phyloP scores from a whole-genome alignment of 2,113 vertebrate species.

The Siphamia tubifer region DNA sequence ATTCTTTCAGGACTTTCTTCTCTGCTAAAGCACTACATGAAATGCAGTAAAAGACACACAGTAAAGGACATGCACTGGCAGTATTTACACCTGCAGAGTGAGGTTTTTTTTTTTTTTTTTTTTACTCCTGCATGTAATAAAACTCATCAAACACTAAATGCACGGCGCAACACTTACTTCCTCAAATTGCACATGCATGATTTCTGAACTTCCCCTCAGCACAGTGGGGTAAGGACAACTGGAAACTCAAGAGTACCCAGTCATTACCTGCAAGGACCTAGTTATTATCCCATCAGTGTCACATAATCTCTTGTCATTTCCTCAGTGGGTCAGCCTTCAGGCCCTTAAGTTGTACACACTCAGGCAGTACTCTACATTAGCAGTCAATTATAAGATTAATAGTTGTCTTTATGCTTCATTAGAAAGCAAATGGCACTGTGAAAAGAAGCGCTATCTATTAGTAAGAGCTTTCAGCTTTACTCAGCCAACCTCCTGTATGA shows the following conservation, averaged over 20 bases:
- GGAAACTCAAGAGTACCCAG: slow-evolving; percentile 20
- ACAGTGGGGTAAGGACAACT: slow-evolving; percentile 9
- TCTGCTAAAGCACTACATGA: slow-evolving; percentile 17
- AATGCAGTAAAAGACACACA: slow-evolving; percentile 27
- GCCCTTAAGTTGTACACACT: not conserved
- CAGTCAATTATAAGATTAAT: not conserved
- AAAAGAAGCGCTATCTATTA: slow-evolving; percentile 10
- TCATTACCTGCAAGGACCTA: slow-evolving; percentile 36
- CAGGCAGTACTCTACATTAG: not conserved
- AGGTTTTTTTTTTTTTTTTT: slow-evolving; percentile 34
- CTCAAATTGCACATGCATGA: not conserved
- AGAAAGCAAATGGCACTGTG: not conserved
- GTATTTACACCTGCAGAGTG: slow-evolving; percentile 7
- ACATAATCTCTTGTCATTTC: slow-evolving; percentile 26
- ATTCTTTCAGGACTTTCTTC: slow-evolving; percentile 1
- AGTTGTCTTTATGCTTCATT: not conserved
- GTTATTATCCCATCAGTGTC: slow-evolving; percentile 38
- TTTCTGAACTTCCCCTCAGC: slow-evolving; percentile 9
- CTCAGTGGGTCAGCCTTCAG: not conserved
- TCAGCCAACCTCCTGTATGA: not conserved
- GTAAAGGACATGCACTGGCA: not conserved
- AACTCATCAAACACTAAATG: not conserved
- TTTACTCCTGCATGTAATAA: not conserved
- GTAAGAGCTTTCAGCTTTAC: not conserved
- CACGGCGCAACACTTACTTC: not conserved